Evolutionary conservation across 2,888 invertebrate species (phyloP).

Genomic region (Idaea biselata): DNA sequence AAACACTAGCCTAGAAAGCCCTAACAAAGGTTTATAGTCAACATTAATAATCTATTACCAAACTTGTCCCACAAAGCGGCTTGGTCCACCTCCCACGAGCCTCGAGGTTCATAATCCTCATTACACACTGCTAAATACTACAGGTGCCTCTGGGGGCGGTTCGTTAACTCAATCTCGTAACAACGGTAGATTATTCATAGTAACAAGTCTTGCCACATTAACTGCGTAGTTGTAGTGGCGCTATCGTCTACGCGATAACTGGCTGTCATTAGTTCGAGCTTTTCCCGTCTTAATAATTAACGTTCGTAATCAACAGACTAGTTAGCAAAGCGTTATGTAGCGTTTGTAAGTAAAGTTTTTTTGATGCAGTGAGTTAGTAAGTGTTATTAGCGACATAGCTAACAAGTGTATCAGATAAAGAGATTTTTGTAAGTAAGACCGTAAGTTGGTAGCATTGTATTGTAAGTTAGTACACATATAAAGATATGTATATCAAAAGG

Average conservation of each 20-base stretch:
- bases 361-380: no score
- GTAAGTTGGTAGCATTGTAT: no score
- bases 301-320: no score
- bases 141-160: neutral
- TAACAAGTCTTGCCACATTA: neutral
- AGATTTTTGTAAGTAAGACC: no score
- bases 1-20: neutral
- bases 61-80: neutral
- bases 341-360: no score
- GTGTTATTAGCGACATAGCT: no score
- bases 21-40: neutral
- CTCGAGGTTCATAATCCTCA: neutral
- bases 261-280: neutral
- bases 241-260: neutral
- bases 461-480: no score
- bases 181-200: neutral
- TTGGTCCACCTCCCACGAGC: neutral
- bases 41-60: neutral
- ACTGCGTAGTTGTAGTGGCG: neutral
- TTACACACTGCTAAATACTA: neutral
- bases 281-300: no score
- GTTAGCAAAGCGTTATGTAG: no score
- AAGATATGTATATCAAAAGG: no score
- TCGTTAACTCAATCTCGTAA: neutral
- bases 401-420: no score